Conservation (phyloP, 2,797 vertebrate genomes). For the Sorex maritimensis region DNA sequence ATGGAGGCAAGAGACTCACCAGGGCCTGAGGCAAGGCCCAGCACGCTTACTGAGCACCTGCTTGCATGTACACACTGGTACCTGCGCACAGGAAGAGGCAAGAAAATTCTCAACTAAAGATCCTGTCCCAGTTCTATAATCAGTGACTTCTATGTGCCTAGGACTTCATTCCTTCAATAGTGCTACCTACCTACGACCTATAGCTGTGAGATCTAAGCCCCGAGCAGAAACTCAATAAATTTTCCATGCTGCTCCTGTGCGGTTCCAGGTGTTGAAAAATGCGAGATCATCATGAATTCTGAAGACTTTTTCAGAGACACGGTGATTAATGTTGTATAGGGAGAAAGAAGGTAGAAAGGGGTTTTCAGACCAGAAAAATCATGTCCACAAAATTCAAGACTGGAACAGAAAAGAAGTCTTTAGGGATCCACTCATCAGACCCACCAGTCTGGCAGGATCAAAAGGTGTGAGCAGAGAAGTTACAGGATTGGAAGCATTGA, state of each 20-base stretch:
- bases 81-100: slow-evolving; percentile 45
- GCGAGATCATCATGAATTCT: background rate
- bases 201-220: slow-evolving; percentile 12
- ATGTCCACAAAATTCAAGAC: slow-evolving; percentile 40
- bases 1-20: too few species aligned
- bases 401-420: slow-evolving; percentile 10
- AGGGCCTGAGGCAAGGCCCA: background rate
- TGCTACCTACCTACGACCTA: slow-evolving; percentile 10
- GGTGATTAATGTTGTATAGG: slow-evolving; percentile 6
- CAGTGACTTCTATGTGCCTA: background rate
- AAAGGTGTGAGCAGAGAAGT: background rate
- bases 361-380: slow-evolving; percentile 46
- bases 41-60: slow-evolving; percentile 45
- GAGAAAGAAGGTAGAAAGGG: slow-evolving; percentile 2
- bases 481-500: background rate
- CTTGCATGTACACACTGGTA: slow-evolving; percentile 55
- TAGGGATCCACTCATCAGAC: background rate
- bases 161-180: slow-evolving; percentile 46
- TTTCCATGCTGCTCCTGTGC: slow-evolving; percentile 28
- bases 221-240: background rate
- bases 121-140: background rate
- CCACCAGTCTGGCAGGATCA: slow-evolving; percentile 32
- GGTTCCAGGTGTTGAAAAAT: slow-evolving; percentile 16
- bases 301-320: too few species aligned
- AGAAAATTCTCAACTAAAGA: slow-evolving; percentile 41